These are phyloP conservation scores for Vimba vimba DNA, from an alignment of 2,113 vertebrate species.

Conservation along the genomic window DNA sequence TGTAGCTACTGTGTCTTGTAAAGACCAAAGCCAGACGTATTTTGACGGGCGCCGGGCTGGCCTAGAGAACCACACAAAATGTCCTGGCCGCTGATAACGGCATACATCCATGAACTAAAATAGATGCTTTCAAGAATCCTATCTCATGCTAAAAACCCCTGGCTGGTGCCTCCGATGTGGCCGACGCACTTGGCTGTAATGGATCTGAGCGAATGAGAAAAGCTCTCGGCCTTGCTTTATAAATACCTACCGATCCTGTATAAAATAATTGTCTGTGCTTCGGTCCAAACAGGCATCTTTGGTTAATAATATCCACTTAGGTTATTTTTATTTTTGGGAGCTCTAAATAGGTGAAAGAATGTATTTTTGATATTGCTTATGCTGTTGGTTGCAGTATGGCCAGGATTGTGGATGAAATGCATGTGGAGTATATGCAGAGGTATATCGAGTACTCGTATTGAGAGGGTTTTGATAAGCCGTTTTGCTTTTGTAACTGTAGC, in stretches of 20 bases:
- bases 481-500: slow-evolving; percentile 29
- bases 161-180: slow-evolving; percentile 60
- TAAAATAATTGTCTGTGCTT: slow-evolving; percentile 72
- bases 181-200: slow-evolving; percentile 66
- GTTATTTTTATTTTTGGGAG: slow-evolving; percentile 63
- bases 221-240: slow-evolving; percentile 71
- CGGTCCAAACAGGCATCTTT: slow-evolving; percentile 60
- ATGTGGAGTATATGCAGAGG: neutral
- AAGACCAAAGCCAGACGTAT: slow-evolving; percentile 19
- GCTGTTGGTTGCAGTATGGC: neutral
- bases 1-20: neutral
- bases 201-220: slow-evolving; percentile 74
- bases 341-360: neutral
- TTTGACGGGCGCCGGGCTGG: slow-evolving; percentile 52
- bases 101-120: slow-evolving; percentile 72
- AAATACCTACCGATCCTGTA: slow-evolving; percentile 75
- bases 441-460: slow-evolving; percentile 34
- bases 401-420: neutral
- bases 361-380: neutral
- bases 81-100: slow-evolving; percentile 69
- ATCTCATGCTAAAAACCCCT: slow-evolving; percentile 71
- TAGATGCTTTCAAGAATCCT: slow-evolving; percentile 79
- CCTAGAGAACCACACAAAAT: slow-evolving; percentile 59
- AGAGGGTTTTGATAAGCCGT: slow-evolving; percentile 6
- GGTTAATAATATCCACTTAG: slow-evolving; percentile 56